Conservation (phyloP, 2,888 invertebrate genomes). For the Diloba caeruleocephala region DNA sequence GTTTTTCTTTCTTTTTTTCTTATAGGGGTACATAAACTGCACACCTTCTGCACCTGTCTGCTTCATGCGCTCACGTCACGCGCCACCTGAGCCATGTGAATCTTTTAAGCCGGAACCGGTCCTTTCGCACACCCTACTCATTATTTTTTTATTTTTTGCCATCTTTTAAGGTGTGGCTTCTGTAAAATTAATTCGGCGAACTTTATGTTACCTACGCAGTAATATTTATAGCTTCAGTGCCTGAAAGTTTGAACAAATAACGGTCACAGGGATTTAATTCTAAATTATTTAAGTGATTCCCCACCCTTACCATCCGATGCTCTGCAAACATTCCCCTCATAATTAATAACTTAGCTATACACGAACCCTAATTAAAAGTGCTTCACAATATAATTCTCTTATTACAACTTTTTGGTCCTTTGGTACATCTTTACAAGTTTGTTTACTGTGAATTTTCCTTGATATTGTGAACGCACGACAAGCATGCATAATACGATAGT, state of each 20-base stretch:
- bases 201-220: not conserved
- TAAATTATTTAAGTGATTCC: constrained; percentile 6
- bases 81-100: constrained; percentile 1
- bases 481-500: not conserved
- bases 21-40: no score
- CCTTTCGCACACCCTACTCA: constrained; percentile 10
- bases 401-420: constrained; percentile 3
- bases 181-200: constrained; percentile 6
- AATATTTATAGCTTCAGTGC: not conserved
- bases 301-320: not conserved
- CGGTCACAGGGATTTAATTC: constrained; percentile 1
- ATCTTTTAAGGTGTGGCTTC: constrained; percentile 7
- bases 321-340: constrained; percentile 13
- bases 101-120: constrained; percentile 31
- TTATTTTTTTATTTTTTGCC: constrained; percentile 7
- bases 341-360: constrained; percentile 24
- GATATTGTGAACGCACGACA: not conserved
- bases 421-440: constrained; percentile 1
- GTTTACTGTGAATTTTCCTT: not conserved
- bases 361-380: constrained; percentile 26
- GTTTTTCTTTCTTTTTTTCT: no score
- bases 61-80: constrained; percentile 1
- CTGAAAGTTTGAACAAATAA: constrained; percentile 3
- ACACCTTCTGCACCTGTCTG: not conserved
- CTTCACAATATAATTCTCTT: not conserved